phyloP scores from a whole-genome alignment of 1,140 invertebrate genomes.

The Tetraneura akinire region DNA sequence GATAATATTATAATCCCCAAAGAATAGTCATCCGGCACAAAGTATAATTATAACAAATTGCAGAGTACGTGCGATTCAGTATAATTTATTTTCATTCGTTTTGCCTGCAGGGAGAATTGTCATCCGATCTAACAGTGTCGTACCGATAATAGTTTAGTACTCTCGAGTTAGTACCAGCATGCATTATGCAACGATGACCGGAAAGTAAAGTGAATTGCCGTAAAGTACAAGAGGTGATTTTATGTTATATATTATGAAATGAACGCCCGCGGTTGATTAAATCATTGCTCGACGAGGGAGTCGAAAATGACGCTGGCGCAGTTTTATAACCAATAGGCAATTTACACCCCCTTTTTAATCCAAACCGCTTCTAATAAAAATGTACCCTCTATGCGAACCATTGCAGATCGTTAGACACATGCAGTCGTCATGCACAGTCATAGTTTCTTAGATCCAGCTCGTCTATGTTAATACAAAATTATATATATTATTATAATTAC shows the following conservation, averaged over 20 bases:
- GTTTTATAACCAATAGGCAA: too few species aligned
- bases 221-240: constrained; percentile 16
- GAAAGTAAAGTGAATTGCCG: constrained; percentile 22
- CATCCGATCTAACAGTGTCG: background rate
- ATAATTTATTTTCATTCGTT: background rate
- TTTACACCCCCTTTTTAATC: constrained; percentile 24
- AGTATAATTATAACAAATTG: background rate
- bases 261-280: constrained; percentile 29
- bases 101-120: background rate
- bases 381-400: constrained; percentile 20
- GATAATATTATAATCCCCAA: too few species aligned
- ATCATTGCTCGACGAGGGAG: background rate
- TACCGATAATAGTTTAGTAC: background rate
- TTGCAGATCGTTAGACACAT: background rate
- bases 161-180: background rate
- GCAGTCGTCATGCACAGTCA: background rate
- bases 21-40: too few species aligned
- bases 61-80: background rate
- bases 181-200: constrained; percentile 1
- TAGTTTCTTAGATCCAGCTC: background rate
- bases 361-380: constrained; percentile 36
- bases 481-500: too few species aligned
- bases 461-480: background rate
- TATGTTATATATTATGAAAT: background rate
- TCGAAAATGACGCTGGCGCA: background rate